Evolutionary conservation across 2,113 vertebrate species (phyloP), one percentile per base, ranked within the genome.

Genomic region (Seriola aureovittata): DNA sequence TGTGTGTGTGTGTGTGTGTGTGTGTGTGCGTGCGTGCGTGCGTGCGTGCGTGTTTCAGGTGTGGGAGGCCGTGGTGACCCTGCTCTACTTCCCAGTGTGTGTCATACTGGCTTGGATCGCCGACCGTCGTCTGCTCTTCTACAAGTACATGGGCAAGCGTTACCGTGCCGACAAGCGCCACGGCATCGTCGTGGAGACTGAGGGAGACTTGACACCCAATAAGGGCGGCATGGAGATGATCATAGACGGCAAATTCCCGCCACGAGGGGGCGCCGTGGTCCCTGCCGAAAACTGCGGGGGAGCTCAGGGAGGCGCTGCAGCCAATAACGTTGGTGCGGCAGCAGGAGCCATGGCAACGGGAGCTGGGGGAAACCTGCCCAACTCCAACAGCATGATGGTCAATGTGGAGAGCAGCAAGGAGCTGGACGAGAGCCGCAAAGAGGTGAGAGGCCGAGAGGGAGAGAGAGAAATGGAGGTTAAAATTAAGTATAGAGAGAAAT

Each of bases 101-200:
- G 98, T 99, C 64, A 91, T 98, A 38, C 95, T 98, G 70, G 98
- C 98, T 1, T 99, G 98, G 98, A 95, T 99, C 0, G 98, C 98
- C 0, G 98, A 99, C 88, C 98, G 98, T 42, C 91, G 97, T 0
- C 94, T 99, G n/a, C 95, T 99, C 68, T 99, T 99, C 95, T 99
- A 99, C 92, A 99, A 99, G 65, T 98, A 98, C 76, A 97, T 99
- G 86, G 97, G 98, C 93, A 99, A 99, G 89, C 94, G 97, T 0
- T 99, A 99, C 93, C 96, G 97, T 2, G 97, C 98, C 0, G 97
- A 99, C 93, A 97, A 97, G 19, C 96, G 96, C 23, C 96, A 96
- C 13, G 97, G 98, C 82, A 97, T 99, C 83, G 98, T 99, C 60
- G 97, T 99, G 23, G 98, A 98, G 78, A 95, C 97, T 0, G 97